A percentile compares a stretch with the other conserved stretches of the same genome.
These are phyloP conservation scores for Nysson spinosus DNA, from an alignment of 2,888 invertebrate genomes.

Conservation along the genomic window DNA sequence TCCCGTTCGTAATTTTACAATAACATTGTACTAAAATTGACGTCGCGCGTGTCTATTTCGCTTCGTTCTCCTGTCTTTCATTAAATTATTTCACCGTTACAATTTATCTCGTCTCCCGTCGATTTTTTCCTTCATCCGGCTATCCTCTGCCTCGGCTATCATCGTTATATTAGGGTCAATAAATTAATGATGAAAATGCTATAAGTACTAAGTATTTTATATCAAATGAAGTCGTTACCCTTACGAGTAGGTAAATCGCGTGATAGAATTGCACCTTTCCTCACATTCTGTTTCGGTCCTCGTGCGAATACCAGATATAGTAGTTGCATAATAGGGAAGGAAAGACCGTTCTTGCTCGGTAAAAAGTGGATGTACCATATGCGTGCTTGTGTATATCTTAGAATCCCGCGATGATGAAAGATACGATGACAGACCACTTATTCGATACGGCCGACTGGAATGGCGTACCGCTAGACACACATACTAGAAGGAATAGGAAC, in stretches of 20 bases:
- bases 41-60: slow-evolving; percentile 45
- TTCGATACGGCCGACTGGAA: slow-evolving; percentile 41
- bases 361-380: slow-evolving; percentile 28
- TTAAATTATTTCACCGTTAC: background rate
- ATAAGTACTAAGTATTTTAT: slow-evolving; percentile 72
- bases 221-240: slow-evolving; percentile 43
- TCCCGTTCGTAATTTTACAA: slow-evolving; percentile 59
- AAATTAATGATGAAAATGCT: slow-evolving; percentile 74
- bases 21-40: slow-evolving; percentile 66
- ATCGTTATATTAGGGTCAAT: slow-evolving; percentile 66
- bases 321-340: slow-evolving; percentile 29
- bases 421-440: slow-evolving; percentile 37
- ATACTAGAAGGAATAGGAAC: slow-evolving; percentile 72
- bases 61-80: slow-evolving; percentile 12
- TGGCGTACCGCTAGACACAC: slow-evolving; percentile 45
- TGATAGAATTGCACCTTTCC: slow-evolving; percentile 22
- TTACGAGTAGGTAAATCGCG: slow-evolving; percentile 41
- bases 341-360: slow-evolving; percentile 22
- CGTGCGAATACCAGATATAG: slow-evolving; percentile 36
- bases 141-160: slow-evolving; percentile 24
- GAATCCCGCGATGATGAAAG: slow-evolving; percentile 18
- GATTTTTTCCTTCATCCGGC: slow-evolving; percentile 3
- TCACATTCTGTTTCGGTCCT: slow-evolving; percentile 18
- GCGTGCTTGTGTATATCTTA: slow-evolving; percentile 17
- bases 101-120: slow-evolving; percentile 10